Percentiles rank a stretch among this genome's conserved stretches.
These are phyloP conservation scores for Meleagris gallopavo DNA, from an alignment of 2,113 vertebrate genomes.

Conservation along the genomic window DNA sequence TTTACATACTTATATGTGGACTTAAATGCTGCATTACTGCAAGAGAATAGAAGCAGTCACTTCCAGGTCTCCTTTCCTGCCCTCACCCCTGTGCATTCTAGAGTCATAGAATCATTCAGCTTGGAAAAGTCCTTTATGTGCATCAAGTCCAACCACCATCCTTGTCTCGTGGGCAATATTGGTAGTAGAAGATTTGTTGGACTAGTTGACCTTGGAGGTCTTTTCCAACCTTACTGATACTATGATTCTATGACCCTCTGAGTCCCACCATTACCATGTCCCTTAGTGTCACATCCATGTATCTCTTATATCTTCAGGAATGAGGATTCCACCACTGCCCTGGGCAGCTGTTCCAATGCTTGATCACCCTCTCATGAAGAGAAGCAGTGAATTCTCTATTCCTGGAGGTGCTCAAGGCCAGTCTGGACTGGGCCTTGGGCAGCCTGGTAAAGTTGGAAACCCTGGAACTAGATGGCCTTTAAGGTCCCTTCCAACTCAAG, in stretches of 20 bases:
- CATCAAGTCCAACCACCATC: neutral
- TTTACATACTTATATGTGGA: fast-evolving
- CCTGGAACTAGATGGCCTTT: neutral
- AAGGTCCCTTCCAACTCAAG: neutral
- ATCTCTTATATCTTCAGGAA: neutral
- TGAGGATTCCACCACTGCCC: neutral
- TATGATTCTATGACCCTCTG: too few relatives aligned
- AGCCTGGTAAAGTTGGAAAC: neutral
- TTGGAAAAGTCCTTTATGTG: neutral
- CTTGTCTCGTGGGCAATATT: too few relatives aligned
- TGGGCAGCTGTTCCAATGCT: neutral
- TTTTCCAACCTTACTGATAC: too few relatives aligned
- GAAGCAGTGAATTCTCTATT: neutral
- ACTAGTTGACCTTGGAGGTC: too few relatives aligned
- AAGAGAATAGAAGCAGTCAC: neutral
- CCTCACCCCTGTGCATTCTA: fast-evolving
- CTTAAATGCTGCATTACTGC: fast-evolving
- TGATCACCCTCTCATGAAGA: neutral
- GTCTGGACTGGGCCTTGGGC: neutral
- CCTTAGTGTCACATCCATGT: neutral
- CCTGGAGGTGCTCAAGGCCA: neutral
- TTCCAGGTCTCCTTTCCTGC: neutral
- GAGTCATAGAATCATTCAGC: neutral
- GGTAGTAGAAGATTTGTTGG: too few relatives aligned
- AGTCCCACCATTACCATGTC: neutral